These are phyloP conservation scores for Anguilla marmorata DNA, from an alignment of 2,797 vertebrate species.

Conservation along the genomic window DNA sequence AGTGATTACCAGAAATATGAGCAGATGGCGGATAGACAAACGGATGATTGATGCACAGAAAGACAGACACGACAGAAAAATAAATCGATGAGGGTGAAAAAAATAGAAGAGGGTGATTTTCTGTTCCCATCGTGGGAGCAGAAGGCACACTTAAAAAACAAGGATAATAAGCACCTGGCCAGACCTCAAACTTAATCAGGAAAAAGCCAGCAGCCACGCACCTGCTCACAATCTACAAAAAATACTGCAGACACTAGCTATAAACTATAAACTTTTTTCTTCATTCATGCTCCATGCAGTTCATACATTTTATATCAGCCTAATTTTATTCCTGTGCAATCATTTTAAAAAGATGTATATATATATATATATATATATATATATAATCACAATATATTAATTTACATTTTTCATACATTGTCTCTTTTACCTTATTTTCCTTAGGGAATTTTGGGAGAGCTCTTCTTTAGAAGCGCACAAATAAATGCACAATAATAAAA, in stretches of 20 bases:
- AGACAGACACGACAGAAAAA: neutral
- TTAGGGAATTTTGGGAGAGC: neutral
- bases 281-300: neutral
- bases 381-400: neutral
- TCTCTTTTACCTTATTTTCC: neutral
- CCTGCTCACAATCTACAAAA: neutral
- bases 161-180: neutral
- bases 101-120: neutral
- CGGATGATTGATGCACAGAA: neutral
- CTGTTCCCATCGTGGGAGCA: neutral
- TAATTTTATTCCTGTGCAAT: neutral
- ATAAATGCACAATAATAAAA: slow-evolving; percentile 12
- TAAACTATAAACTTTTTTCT: neutral
- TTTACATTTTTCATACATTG: neutral
- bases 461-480: neutral
- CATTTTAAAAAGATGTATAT: neutral
- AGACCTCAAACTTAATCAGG: neutral
- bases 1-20: neutral
- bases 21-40: neutral
- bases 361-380: neutral
- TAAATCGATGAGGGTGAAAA: neutral
- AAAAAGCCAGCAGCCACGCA: neutral
- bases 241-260: neutral
- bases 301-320: neutral
- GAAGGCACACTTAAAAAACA: neutral